Conservation (phyloP, 1,140 invertebrate species). For the Drosophila lacteicornis region DNA sequence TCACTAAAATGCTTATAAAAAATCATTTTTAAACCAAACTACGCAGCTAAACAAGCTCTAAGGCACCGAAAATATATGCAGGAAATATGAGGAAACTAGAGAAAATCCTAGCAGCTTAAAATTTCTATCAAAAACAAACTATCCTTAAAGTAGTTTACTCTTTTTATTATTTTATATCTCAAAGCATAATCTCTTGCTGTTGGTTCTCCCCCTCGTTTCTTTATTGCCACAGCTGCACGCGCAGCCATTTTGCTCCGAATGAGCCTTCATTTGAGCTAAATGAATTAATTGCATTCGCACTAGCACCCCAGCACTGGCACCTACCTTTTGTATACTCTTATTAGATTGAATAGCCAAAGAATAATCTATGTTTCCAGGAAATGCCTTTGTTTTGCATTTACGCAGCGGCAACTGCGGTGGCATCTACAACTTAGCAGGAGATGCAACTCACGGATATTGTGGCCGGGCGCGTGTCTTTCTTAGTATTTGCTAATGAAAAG, state of each 20-base stretch:
- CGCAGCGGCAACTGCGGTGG: too few species aligned
- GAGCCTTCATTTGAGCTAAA: not conserved
- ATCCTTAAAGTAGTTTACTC: not conserved
- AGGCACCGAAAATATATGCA: too few species aligned
- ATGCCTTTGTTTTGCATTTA: not conserved
- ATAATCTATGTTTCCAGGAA: not conserved
- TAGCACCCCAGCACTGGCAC: not conserved
- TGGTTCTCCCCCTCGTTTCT: not conserved
- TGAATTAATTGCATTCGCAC: conserved; percentile 1
- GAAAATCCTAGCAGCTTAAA: not conserved
- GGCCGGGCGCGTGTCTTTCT: not conserved
- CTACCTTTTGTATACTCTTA: not conserved
- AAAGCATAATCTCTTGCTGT: not conserved
- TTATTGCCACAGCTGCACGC: conserved; percentile 2
- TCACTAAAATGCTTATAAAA: too few species aligned
- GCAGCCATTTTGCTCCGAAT: not conserved
- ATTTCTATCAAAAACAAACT: not conserved
- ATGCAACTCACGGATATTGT: not conserved
- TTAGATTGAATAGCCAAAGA: too few species aligned
- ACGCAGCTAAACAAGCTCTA: too few species aligned
- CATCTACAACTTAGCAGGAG: not conserved
- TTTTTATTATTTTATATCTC: not conserved
- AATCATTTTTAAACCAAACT: too few species aligned
- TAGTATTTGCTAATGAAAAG: not conserved
- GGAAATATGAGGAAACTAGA: too few species aligned